Evolutionary conservation across 2,113 vertebrate genomes (phyloP).

Genomic region (Edolisoma coerulescens): DNA sequence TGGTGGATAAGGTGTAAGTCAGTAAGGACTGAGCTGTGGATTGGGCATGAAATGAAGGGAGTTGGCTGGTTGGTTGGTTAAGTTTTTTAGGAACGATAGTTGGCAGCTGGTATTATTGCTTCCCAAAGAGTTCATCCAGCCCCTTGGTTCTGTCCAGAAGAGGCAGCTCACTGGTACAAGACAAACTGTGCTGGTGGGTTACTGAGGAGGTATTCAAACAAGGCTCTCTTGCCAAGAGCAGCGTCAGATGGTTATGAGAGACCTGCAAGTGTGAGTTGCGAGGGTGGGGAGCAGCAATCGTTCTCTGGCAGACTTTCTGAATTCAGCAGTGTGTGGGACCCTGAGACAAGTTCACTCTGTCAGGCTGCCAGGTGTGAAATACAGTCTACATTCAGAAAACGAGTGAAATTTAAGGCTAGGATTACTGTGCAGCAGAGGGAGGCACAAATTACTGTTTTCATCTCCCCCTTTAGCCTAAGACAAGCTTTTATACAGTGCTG

Average conservation of each 20-base stretch:
- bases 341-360: background rate
- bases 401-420: background rate
- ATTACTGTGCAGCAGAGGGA: background rate
- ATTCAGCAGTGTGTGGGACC: background rate
- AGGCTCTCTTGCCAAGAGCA: background rate
- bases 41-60: background rate
- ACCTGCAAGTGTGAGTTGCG: background rate
- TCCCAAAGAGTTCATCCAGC: background rate
- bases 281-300: fast-evolving
- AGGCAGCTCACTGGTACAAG: background rate
- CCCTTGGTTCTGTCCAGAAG: background rate
- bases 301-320: background rate
- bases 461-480: background rate
- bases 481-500: background rate
- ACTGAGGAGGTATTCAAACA: background rate
- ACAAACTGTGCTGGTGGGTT: background rate
- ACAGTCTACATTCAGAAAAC: fast-evolving
- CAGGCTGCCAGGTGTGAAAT: background rate
- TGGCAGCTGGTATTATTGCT: background rate
- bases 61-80: background rate
- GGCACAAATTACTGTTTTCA: background rate
- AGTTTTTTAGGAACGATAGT: background rate
- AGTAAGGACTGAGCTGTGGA: background rate
- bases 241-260: background rate
- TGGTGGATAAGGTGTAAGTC: no score